A percentile compares a stretch with the other conserved stretches of the same genome.
Evolutionary conservation across 2,797 vertebrate genomes (phyloP).

Genomic region (Gallinago nigripennis): DNA sequence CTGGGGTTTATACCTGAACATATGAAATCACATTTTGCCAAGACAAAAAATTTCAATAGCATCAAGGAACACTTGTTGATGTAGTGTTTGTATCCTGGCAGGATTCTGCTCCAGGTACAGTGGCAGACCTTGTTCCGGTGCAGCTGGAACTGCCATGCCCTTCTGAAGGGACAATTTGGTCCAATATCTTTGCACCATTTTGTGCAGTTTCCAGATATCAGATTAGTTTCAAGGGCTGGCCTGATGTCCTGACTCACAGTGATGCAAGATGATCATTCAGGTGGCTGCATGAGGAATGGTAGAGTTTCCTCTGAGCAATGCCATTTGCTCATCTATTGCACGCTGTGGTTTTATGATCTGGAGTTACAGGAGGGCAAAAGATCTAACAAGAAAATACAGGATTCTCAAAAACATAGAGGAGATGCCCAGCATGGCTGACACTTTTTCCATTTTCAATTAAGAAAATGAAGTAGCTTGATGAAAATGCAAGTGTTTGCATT

Average conservation of each 20-base stretch:
- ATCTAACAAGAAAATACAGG: not conserved
- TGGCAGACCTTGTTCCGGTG: not conserved
- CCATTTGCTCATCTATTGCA: not conserved
- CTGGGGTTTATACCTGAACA: not conserved
- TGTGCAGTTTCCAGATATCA: not conserved
- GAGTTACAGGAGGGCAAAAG: not conserved
- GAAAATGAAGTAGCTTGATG: not conserved
- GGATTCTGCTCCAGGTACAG: not conserved
- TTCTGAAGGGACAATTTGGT: not conserved
- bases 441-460: not conserved
- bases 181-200: not conserved
- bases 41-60: not conserved
- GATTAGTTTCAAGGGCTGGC: not conserved
- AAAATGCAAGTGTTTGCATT: not conserved
- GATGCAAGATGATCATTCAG: not conserved
- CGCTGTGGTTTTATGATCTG: not conserved
- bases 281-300: not conserved
- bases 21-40: not conserved
- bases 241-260: not conserved
- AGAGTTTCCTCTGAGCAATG: not conserved
- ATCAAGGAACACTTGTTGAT: not conserved
- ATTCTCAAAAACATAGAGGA: not conserved
- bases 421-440: not conserved
- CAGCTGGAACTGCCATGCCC: not conserved
- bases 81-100: rapidly evolving